Percentiles rank a stretch among this genome's conserved stretches.
Evolutionary conservation across 2,113 vertebrate species (phyloP).

Genomic region (Cercocebus atys): DNA sequence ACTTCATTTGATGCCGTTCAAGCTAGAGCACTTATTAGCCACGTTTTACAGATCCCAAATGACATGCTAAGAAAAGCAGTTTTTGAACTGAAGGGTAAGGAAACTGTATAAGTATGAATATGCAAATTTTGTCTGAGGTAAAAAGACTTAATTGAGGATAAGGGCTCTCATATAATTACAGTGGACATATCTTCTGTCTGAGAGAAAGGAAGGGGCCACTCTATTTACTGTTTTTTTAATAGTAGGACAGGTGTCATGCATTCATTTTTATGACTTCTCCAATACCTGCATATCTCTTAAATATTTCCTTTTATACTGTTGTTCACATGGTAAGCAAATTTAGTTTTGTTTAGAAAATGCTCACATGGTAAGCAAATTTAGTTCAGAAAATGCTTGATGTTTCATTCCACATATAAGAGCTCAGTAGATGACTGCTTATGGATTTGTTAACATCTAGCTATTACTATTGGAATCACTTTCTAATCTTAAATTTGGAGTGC

Average conservation of each 20-base stretch:
- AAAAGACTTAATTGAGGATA: neutral
- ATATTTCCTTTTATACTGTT: neutral
- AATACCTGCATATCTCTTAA: neutral
- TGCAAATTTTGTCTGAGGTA: neutral
- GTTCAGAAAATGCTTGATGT: constrained; percentile 37
- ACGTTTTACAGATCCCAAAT: constrained; percentile 10
- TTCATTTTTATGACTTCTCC: neutral
- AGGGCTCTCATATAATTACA: neutral
- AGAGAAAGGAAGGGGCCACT: neutral
- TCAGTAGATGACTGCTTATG: neutral
- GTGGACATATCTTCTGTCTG: neutral
- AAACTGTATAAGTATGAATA: neutral
- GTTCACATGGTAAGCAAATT: neutral
- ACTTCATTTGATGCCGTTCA: neutral
- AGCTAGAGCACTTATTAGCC: neutral
- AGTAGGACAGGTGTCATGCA: neutral
- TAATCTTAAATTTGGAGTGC: constrained; percentile 8
- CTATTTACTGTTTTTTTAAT: neutral
- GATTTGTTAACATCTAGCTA: neutral
- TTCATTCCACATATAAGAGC: constrained; percentile 26
- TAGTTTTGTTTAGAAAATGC: constrained; percentile 41
- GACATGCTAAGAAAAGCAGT: neutral
- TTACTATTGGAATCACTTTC: constrained; percentile 10
- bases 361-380: neutral
- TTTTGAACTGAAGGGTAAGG: constrained; percentile 46